Evolutionary conservation across 2,888 invertebrate species (phyloP), one percentile per base, ranked within the genome.

Genomic region (Microplitis manilae): DNA sequence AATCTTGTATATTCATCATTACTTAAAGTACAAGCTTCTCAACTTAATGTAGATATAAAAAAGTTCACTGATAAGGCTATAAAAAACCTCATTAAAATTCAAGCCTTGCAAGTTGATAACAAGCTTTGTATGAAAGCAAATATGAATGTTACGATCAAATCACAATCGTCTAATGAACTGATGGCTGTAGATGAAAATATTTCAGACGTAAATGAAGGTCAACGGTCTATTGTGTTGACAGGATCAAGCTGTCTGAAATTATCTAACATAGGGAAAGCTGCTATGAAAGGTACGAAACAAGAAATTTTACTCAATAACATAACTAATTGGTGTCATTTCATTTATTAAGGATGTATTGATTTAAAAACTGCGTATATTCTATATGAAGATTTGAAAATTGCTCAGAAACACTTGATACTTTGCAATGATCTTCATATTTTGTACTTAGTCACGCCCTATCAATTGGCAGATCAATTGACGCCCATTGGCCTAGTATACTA

Each of bases 381-480:
- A n/a, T 93, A 95, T 83, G 90, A 91, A 6, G 97, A 98, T 87
- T 90, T 98, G 78, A 91, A 92, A 79, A 88, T 90, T 73, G 97
- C 96, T 0, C 94, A 96, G 81, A 91, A 92, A 69, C 93, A 94
- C 69, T 90, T 98, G 76, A 95, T 97, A 13, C 91, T 98, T 68
- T 90, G 94, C 83, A 95, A 95, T 82, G 93, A 94, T 85, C 92
- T 97, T 60, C 98, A 99, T 90, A 91, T 99, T 20, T 91, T 98
- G 72, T 98, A 96, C 91, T 91, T 98, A 50, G 94, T 98, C 75
- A 95, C 97, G 20, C 96, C 96, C 13, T 94, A 96, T 87, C 94
- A 95, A 85, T 88, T 93, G 78, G 89, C 91, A 1, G 92, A 92
- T 71, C 91, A 92, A 73, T 87, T 94, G 20, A 90, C 89, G 69